phyloP scores from a whole-genome alignment of 2,888 invertebrate genomes.

The Caenorhabditis wallacei region DNA sequence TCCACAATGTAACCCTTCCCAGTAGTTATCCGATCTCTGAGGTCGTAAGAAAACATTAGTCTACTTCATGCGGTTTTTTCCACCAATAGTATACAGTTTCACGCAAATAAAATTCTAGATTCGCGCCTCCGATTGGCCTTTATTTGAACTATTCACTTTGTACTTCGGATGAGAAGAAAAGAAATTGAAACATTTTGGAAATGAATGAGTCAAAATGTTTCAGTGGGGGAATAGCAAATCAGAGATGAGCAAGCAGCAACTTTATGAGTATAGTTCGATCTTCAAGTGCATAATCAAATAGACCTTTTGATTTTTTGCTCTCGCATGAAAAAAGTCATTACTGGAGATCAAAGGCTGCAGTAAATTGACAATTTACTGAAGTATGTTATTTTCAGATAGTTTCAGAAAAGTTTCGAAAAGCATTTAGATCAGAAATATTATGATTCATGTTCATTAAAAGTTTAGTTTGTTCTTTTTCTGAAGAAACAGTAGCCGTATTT shows the following conservation, averaged over 20 bases:
- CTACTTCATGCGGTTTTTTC: constrained; percentile 13
- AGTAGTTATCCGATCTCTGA: constrained; percentile 12
- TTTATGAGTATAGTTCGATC: constrained; percentile 28
- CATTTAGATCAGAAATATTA: too few species aligned
- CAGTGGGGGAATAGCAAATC: not conserved
- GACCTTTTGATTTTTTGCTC: constrained; percentile 53
- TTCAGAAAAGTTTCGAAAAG: too few species aligned
- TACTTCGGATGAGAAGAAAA: constrained; percentile 32
- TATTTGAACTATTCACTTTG: constrained; percentile 55
- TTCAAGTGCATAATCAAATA: constrained; percentile 38
- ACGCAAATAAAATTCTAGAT: constrained; percentile 64
- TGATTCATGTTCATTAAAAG: too few species aligned
- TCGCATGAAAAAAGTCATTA: not conserved
- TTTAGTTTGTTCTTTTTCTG: too few species aligned
- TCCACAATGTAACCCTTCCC: not conserved
- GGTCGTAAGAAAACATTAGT: constrained; percentile 4
- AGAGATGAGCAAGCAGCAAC: constrained; percentile 7
- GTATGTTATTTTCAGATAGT: too few species aligned
- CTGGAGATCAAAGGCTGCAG: not conserved
- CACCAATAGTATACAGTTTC: constrained; percentile 66
- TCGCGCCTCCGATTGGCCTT: constrained; percentile 38
- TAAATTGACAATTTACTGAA: not conserved
- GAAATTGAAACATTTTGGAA: constrained; percentile 3
- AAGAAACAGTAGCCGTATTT: not conserved
- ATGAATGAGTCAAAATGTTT: constrained; percentile 14